These are phyloP conservation scores for Ciconia boyciana DNA, from an alignment of 2,113 vertebrate genomes.

Conservation along the genomic window DNA sequence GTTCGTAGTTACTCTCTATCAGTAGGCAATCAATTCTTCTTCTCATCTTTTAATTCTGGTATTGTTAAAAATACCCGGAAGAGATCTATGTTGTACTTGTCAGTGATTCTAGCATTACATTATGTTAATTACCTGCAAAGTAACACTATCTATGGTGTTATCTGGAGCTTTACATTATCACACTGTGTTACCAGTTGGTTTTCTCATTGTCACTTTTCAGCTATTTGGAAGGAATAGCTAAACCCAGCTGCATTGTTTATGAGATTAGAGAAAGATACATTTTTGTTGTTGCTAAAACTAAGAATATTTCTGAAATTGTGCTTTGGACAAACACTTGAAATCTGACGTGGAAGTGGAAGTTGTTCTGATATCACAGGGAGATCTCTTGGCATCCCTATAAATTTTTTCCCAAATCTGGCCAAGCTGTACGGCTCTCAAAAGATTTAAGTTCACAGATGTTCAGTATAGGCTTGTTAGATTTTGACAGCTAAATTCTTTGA, in stretches of 20 bases:
- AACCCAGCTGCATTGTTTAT: background rate
- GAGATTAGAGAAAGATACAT: background rate
- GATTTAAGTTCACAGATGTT: slow-evolving; percentile 1
- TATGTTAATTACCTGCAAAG: background rate
- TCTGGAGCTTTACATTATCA: background rate
- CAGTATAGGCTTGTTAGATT: background rate
- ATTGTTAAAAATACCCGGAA: background rate
- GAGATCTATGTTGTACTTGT: background rate
- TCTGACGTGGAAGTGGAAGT: background rate
- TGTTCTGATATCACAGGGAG: background rate
- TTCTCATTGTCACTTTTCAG: background rate
- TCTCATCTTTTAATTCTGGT: background rate
- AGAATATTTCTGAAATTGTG: background rate
- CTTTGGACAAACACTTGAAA: background rate
- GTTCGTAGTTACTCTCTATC: no score
- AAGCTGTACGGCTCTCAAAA: background rate
- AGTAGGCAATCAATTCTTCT: background rate
- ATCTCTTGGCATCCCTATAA: background rate
- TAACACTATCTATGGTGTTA: background rate
- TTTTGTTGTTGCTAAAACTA: background rate
- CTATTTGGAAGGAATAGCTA: background rate
- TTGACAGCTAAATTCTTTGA: background rate
- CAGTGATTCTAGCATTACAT: background rate
- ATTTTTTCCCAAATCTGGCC: background rate
- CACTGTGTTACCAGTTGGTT: background rate